Evolutionary conservation across 2,888 invertebrate species (phyloP).

Genomic region (Drosophila fulvimacula): DNA sequence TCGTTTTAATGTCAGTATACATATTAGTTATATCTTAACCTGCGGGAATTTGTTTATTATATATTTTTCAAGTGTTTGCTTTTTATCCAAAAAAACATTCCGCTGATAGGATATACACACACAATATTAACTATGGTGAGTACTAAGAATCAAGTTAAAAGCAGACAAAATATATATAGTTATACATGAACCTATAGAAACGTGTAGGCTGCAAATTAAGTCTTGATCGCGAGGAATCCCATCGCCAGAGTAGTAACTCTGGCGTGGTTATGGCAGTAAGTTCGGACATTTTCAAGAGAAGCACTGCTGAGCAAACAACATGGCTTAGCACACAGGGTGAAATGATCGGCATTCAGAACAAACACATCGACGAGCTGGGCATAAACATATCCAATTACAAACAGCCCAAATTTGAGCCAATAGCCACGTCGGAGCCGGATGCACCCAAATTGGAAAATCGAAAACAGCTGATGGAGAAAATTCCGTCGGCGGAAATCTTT

Average conservation of each 20-base stretch:
- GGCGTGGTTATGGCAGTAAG: neutral
- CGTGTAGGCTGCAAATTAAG: neutral
- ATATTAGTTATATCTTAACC: neutral
- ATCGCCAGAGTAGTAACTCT: neutral
- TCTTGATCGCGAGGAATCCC: neutral
- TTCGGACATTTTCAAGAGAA: neutral
- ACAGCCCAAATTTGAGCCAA: neutral
- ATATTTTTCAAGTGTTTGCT: neutral
- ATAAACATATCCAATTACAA: constrained; percentile 11
- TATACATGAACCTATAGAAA: neutral
- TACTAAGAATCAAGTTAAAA: rapidly evolving
- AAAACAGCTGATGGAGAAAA: neutral
- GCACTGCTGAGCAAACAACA: neutral
- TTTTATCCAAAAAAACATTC: neutral
- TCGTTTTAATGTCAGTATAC: neutral
- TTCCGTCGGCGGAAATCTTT: neutral
- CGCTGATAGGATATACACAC: neutral
- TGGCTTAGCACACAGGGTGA: neutral
- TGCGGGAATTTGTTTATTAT: neutral
- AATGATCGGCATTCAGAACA: constrained; percentile 20
- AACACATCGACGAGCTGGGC: constrained; percentile 10
- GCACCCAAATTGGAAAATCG: too few relatives aligned
- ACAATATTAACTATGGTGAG: neutral
- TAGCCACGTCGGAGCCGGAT: rapidly evolving
- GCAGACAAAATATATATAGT: neutral